These are phyloP conservation scores for Dicroscelio sp. DNA, from an alignment of 2,888 invertebrate genomes.

Conservation along the genomic window DNA sequence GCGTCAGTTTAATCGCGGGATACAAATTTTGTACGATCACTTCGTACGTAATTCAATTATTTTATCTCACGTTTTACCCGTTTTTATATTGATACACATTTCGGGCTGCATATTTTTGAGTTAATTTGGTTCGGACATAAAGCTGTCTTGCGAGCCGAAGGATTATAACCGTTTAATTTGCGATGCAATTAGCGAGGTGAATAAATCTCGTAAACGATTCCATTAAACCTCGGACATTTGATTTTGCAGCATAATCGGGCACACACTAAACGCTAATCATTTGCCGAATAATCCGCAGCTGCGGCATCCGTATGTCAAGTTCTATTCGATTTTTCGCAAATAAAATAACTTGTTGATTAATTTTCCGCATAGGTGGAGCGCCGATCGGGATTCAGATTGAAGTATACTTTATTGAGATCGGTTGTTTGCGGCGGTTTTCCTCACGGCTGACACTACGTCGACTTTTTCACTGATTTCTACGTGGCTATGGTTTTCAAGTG, in stretches of 20 bases:
- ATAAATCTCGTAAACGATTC: slow-evolving; percentile 48
- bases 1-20: too few relatives aligned
- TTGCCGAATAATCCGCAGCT: slow-evolving; percentile 19
- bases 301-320: background rate
- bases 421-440: background rate
- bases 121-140: too few relatives aligned
- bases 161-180: slow-evolving; percentile 43
- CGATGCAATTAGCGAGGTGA: slow-evolving; percentile 39
- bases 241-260: slow-evolving; percentile 61
- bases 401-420: background rate
- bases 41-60: too few relatives aligned
- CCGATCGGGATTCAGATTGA: background rate
- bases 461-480: slow-evolving; percentile 1
- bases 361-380: slow-evolving; percentile 4
- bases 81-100: too few relatives aligned
- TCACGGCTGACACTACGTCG: background rate
- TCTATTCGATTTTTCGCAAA: slow-evolving; percentile 10
- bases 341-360: slow-evolving; percentile 28
- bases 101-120: too few relatives aligned
- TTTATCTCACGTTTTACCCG: background rate
- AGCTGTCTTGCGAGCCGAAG: too few relatives aligned
- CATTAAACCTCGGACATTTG: slow-evolving; percentile 46
- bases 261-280: slow-evolving; percentile 49
- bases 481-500: too few relatives aligned
- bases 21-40: too few relatives aligned